phyloP scores from a whole-genome alignment of 92 coral and sea anemone genomes.

The Palythoa grandiflora region DNA sequence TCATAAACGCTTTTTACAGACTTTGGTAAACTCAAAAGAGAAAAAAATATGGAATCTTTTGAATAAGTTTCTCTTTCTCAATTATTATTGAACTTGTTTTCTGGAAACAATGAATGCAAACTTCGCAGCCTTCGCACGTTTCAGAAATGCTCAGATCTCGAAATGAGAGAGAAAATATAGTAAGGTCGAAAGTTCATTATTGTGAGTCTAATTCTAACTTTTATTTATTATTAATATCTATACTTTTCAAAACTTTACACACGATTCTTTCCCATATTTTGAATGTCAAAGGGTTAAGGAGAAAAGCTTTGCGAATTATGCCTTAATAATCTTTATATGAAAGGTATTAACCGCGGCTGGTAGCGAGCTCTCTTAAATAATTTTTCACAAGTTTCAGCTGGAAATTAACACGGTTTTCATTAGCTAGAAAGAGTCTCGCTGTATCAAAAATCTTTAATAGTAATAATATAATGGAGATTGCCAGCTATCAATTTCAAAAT shows the following conservation, averaged over 20 bases:
- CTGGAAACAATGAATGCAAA: not conserved
- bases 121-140: not conserved
- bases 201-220: not conserved
- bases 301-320: not conserved
- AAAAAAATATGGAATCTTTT: not conserved
- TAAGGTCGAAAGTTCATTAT: slow-evolving; percentile 50
- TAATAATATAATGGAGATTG: not conserved
- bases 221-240: not conserved
- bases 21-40: not conserved
- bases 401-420: not conserved
- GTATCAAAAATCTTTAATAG: not conserved
- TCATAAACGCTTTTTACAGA: not conserved
- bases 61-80: not conserved
- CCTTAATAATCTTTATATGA: not conserved
- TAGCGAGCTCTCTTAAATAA: not conserved
- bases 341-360: not conserved
- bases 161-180: slow-evolving; percentile 1
- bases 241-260: not conserved
- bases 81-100: not conserved
- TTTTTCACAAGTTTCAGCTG: not conserved
- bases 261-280: not conserved
- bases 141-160: not conserved
- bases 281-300: not conserved
- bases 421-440: not conserved
- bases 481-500: not conserved